Conservation (phyloP, 2,113 vertebrate genomes). For the Atrichornis clamosus region DNA sequence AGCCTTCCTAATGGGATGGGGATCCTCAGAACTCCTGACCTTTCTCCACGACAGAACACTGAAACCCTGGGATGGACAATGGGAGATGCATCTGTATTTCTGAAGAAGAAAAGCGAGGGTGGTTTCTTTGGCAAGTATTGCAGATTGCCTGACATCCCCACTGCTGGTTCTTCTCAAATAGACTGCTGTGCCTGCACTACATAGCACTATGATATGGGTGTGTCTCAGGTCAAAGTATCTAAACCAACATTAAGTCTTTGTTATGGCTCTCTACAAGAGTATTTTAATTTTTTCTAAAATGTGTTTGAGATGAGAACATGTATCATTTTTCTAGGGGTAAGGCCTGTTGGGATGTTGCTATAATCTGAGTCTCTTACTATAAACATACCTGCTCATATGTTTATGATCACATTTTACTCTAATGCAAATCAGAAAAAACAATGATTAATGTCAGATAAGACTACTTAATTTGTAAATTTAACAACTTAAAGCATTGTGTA, state of each 20-base stretch:
- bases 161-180: background rate
- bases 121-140: background rate
- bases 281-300: background rate
- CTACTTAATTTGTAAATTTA: background rate
- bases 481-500: background rate
- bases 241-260: background rate
- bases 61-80: background rate
- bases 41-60: background rate
- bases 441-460: background rate
- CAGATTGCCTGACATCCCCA: background rate
- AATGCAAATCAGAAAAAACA: background rate
- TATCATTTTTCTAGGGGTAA: background rate
- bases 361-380: background rate
- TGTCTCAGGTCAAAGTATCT: background rate
- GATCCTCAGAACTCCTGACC: background rate
- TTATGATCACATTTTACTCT: background rate
- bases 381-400: background rate
- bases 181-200: background rate
- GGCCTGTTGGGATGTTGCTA: background rate
- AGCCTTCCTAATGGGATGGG: background rate
- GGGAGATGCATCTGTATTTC: background rate
- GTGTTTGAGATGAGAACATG: background rate
- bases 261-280: background rate
- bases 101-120: background rate
- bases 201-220: background rate